Evolutionary conservation across 2,888 invertebrate genomes (phyloP).

Genomic region (Cremastinae sp.): DNA sequence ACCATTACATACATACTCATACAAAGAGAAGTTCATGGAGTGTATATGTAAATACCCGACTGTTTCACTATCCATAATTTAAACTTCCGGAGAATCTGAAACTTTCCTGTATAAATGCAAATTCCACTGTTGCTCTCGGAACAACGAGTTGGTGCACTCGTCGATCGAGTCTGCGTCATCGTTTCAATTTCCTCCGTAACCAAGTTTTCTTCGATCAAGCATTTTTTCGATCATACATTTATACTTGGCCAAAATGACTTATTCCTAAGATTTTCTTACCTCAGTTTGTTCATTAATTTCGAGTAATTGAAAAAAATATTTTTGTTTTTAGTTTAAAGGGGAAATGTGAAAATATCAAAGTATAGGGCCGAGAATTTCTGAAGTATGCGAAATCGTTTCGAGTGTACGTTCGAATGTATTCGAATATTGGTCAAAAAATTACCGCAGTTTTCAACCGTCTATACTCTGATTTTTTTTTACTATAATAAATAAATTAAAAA

Average conservation of each 20-base stretch:
- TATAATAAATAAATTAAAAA: too few relatives aligned
- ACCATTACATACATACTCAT: neutral
- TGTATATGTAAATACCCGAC: neutral
- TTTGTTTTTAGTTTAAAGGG: too few relatives aligned
- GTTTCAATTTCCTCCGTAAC: slow-evolving; percentile 44
- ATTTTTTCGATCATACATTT: neutral
- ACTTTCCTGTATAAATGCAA: slow-evolving; percentile 58
- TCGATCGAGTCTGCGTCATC: slow-evolving; percentile 8
- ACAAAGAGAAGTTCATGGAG: too few relatives aligned
- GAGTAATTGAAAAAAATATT: too few relatives aligned
- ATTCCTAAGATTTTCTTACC: neutral
- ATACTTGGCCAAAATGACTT: neutral
- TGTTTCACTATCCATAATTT: slow-evolving; percentile 29
- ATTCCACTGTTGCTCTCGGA: slow-evolving; percentile 17
- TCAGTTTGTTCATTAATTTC: too few relatives aligned
- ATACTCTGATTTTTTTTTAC: too few relatives aligned
- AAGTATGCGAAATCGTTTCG: too few relatives aligned
- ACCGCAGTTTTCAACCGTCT: too few relatives aligned
- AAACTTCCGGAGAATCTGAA: slow-evolving; percentile 40
- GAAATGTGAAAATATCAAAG: too few relatives aligned
- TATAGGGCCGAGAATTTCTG: too few relatives aligned
- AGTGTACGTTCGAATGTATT: too few relatives aligned
- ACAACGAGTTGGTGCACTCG: slow-evolving; percentile 25
- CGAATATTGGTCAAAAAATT: too few relatives aligned
- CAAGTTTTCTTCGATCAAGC: neutral